phyloP scores from a whole-genome alignment of 2,113 vertebrate genomes.

The Daphoenositta chrysoptera region DNA sequence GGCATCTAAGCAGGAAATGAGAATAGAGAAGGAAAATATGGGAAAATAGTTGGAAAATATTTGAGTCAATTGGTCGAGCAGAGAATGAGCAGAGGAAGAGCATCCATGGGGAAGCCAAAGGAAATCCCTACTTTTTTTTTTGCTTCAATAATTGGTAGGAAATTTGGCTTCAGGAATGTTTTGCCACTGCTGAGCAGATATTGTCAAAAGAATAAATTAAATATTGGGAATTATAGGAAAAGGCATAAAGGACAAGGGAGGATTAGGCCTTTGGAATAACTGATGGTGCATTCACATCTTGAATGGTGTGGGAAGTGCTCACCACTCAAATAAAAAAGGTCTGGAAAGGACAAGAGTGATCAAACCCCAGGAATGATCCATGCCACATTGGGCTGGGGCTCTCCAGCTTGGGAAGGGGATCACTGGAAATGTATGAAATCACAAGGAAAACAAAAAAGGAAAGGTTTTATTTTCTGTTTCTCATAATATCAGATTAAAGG shows the following conservation, averaged over 20 bases:
- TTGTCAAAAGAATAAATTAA: neutral
- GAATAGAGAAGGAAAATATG: neutral
- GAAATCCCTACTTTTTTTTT: neutral
- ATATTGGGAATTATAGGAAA: neutral
- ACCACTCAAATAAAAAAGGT: neutral
- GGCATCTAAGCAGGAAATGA: neutral
- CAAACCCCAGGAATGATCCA: neutral
- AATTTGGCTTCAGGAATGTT: neutral
- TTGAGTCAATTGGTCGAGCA: neutral
- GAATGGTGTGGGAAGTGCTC: neutral
- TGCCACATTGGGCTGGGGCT: neutral
- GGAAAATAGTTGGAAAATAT: neutral
- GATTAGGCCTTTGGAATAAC: neutral
- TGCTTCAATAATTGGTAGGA: neutral
- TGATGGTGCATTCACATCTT: accelerated
- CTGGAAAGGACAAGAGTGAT: neutral
- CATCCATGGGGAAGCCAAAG: neutral
- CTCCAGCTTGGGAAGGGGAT: neutral
- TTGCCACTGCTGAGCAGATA: neutral
- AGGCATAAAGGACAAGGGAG: neutral
- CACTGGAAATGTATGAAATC: neutral
- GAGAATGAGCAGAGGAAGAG: neutral
- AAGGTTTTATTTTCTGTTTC: neutral
- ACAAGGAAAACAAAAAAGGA: neutral
- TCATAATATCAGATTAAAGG: neutral